Evolutionary conservation across 92 coral and sea anemone species (phyloP).

Genomic region (Zoanthus gigantus): DNA sequence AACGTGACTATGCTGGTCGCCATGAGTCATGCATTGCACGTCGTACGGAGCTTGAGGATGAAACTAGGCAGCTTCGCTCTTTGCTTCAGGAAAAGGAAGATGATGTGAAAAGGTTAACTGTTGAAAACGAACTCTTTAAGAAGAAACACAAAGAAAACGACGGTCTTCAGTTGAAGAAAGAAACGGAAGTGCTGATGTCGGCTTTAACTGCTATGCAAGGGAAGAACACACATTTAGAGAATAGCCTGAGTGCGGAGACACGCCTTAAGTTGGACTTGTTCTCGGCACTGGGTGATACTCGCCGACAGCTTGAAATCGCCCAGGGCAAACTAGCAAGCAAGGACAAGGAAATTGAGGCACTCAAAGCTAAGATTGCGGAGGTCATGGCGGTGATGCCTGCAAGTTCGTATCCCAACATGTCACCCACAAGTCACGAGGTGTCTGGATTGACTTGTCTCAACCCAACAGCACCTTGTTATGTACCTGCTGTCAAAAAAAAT

Average conservation of each 20-base stretch:
- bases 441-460: constrained; percentile 62
- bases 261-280: constrained; percentile 95
- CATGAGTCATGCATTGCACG: constrained; percentile 95
- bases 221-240: constrained; percentile 96
- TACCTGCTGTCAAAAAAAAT: constrained; percentile 74
- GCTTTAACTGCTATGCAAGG: constrained; percentile 98
- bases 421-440: constrained; percentile 29
- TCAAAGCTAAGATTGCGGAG: constrained; percentile 97
- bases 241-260: constrained; percentile 97
- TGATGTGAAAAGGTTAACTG: constrained; percentile 76
- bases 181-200: constrained; percentile 94
- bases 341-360: constrained; percentile 84
- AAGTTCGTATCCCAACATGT: constrained; percentile 35
- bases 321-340: constrained; percentile 83
- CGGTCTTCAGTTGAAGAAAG: constrained; percentile 92
- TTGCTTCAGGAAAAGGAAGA: constrained; percentile 88
- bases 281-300: constrained; percentile 97
- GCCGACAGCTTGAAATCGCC: constrained; percentile 93
- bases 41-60: constrained; percentile 92
- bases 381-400: constrained; percentile 98
- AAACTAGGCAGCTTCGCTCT: constrained; percentile 82
- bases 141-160: constrained; percentile 88
- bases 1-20: constrained; percentile 84
- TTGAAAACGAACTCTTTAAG: constrained; percentile 80
- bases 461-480: constrained; percentile 88